phyloP scores from a whole-genome alignment of 1,140 invertebrate species.

The Rhyacophila brunnea region DNA sequence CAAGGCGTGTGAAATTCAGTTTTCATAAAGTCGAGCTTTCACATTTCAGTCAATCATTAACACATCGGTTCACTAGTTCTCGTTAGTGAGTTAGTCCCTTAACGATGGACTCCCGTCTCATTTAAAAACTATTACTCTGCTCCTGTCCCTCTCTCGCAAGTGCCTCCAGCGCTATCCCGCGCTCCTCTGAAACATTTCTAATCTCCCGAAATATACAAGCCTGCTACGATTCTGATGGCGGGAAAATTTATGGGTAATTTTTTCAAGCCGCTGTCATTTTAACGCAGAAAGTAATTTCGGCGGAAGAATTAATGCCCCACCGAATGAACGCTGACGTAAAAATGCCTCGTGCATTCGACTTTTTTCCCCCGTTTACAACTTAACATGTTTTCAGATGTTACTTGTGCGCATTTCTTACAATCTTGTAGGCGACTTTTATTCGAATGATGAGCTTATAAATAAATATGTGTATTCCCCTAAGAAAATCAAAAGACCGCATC shows the following conservation, averaged over 20 bases:
- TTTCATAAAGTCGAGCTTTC: slow-evolving; percentile 25
- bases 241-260: slow-evolving; percentile 29
- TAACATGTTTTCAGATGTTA: slow-evolving; percentile 35
- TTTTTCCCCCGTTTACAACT: slow-evolving; percentile 30
- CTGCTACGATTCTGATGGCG: slow-evolving; percentile 20
- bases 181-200: not conserved
- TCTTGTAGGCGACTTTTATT: slow-evolving; percentile 24
- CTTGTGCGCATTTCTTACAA: slow-evolving; percentile 1
- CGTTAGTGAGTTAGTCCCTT: slow-evolving; percentile 29
- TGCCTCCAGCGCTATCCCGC: not conserved
- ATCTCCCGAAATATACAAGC: slow-evolving; percentile 19
- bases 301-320: slow-evolving; percentile 32
- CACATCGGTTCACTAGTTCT: slow-evolving; percentile 29
- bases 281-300: slow-evolving; percentile 30
- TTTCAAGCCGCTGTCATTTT: slow-evolving; percentile 28
- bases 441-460: slow-evolving; percentile 32
- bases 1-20: slow-evolving; percentile 26
- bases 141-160: not conserved
- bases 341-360: slow-evolving; percentile 31
- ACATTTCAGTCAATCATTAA: slow-evolving; percentile 27
- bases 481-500: slow-evolving; percentile 1
- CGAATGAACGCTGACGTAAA: slow-evolving; percentile 37
- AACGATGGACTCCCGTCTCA: slow-evolving; percentile 43
- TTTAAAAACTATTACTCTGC: slow-evolving; percentile 52
- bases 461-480: slow-evolving; percentile 13